Conservation (phyloP, 2,888 invertebrate species). For the Taphrorychus bicolor region DNA sequence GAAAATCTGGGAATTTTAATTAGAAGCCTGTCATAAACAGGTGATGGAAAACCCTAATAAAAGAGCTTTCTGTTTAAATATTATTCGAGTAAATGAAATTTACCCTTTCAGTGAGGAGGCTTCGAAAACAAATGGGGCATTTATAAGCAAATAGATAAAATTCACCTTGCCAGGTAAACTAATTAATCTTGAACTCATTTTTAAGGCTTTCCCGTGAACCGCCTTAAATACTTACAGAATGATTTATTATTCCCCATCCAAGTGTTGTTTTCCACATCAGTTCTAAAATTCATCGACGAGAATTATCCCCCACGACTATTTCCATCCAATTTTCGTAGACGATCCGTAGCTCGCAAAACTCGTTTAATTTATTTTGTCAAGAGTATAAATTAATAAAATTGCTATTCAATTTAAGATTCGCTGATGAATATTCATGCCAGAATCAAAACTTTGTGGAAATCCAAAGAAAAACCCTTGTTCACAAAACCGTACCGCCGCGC, state of each 20-base stretch:
- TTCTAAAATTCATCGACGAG: no score
- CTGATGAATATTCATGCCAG: constrained; percentile 33
- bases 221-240: not conserved
- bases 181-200: not conserved
- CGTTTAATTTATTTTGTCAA: not conserved
- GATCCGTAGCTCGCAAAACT: not conserved
- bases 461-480: constrained; percentile 33
- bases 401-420: constrained; percentile 34
- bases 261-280: no score
- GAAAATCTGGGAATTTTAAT: constrained; percentile 38
- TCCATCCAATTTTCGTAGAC: not conserved
- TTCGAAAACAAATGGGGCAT: constrained; percentile 20
- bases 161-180: not conserved
- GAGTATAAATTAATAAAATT: constrained; percentile 28
- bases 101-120: constrained; percentile 22
- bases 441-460: constrained; percentile 28
- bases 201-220: not conserved
- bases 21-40: constrained; percentile 38
- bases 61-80: constrained; percentile 28
- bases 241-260: not conserved
- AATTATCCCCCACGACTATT: no score
- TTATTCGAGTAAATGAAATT: constrained; percentile 34
- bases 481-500: constrained; percentile 28
- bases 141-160: constrained; percentile 9
- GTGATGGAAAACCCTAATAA: constrained; percentile 33